phyloP scores from a whole-genome alignment of 1,140 invertebrate species.

The Helicoverpa zea region DNA sequence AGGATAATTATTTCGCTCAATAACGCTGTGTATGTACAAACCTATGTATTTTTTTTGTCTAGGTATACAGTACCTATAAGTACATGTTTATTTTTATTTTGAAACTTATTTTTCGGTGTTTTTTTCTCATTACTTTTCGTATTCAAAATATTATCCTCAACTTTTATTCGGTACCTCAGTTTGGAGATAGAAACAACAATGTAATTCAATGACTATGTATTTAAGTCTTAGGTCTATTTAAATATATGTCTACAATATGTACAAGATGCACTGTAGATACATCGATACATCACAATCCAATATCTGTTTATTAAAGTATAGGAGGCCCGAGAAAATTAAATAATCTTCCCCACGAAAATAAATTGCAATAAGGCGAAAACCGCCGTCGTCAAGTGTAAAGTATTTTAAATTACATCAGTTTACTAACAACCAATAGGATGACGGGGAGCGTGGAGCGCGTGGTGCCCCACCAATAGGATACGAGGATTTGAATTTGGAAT shows the following conservation, averaged over 20 bases:
- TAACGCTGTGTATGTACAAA: background rate
- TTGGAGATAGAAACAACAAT: too few species aligned
- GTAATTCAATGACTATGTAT: too few species aligned
- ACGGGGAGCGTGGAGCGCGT: slow-evolving; percentile 24
- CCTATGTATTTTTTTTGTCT: background rate
- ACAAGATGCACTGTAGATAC: background rate
- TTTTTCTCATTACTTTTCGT: too few species aligned
- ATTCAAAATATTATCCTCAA: too few species aligned
- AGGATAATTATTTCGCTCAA: slow-evolving; percentile 2
- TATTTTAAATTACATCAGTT: slow-evolving; percentile 82
- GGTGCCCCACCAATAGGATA: slow-evolving; percentile 67
- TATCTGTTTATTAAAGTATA: slow-evolving; percentile 79
- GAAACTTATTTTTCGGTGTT: too few species aligned
- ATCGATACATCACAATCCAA: slow-evolving; percentile 55
- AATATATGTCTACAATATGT: too few species aligned
- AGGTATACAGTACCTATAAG: background rate
- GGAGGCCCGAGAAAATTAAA: slow-evolving; percentile 72
- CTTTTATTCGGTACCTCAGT: too few species aligned
- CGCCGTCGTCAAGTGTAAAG: slow-evolving; percentile 70
- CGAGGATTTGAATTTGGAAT: slow-evolving; percentile 70
- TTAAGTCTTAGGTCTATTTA: too few species aligned
- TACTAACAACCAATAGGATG: slow-evolving; percentile 72
- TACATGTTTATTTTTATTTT: background rate
- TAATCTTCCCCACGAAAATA: slow-evolving; percentile 77
- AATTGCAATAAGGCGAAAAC: slow-evolving; percentile 80